These are phyloP conservation scores for Trichomalopsis sarcophagae DNA, from an alignment of 1,140 invertebrate species.

Conservation along the genomic window DNA sequence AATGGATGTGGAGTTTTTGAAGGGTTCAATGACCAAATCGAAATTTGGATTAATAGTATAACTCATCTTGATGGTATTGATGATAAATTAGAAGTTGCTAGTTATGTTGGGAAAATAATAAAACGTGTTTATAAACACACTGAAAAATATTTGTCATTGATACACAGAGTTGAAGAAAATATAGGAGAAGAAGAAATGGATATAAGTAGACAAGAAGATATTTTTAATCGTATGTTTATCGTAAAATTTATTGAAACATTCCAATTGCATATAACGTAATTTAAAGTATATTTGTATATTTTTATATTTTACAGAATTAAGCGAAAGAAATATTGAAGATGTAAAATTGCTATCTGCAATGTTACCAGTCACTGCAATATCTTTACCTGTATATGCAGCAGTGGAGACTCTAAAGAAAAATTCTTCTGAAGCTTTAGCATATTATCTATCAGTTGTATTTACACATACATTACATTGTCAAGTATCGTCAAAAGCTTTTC, in stretches of 20 bases:
- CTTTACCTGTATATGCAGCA: conserved; percentile 62
- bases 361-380: conserved; percentile 56
- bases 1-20: conserved; percentile 79
- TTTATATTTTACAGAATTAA: conserved; percentile 52
- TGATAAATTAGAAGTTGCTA: conserved; percentile 59
- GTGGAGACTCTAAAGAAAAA: conserved; percentile 60
- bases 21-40: conserved; percentile 78
- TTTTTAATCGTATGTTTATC: conserved; percentile 59
- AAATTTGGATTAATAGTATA: conserved; percentile 80
- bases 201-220: conserved; percentile 55
- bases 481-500: conserved; percentile 60
- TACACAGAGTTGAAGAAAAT: conserved; percentile 58
- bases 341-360: conserved; percentile 34
- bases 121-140: conserved; percentile 58
- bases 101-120: conserved; percentile 65
- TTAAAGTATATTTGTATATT: background rate
- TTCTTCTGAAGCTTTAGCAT: conserved; percentile 51
- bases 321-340: conserved; percentile 43
- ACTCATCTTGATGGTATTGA: conserved; percentile 61
- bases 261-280: background rate
- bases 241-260: conserved; percentile 25
- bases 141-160: conserved; percentile 62
- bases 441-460: conserved; percentile 61
- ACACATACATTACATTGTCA: conserved; percentile 67
- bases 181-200: conserved; percentile 51